A percentile compares a stretch with the other conserved stretches of the same genome.
Conservation (phyloP, 2,797 vertebrate genomes). For the Balearica regulorum region DNA sequence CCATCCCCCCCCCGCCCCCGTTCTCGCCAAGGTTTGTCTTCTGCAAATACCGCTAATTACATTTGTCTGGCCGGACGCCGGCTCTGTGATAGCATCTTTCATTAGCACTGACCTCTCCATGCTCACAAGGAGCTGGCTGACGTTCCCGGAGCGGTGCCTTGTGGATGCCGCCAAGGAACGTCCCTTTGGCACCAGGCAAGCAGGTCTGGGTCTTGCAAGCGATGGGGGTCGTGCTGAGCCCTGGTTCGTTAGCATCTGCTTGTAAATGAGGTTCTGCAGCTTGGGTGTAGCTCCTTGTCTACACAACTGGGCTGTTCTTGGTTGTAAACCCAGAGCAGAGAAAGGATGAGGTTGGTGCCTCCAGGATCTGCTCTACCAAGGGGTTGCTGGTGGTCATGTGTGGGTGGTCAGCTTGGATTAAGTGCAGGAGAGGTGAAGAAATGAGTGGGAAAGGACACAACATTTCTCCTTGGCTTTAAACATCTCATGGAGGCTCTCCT, state of each 20-base stretch:
- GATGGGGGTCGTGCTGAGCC: neutral
- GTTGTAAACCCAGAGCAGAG: neutral
- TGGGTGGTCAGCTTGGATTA: neutral
- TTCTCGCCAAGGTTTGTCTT: slow-evolving; percentile 36
- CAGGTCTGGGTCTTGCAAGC: neutral
- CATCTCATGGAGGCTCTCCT: neutral
- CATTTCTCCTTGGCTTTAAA: neutral
- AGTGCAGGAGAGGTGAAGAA: neutral
- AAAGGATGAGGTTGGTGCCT: neutral
- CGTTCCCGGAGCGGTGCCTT: neutral
- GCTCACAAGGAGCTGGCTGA: neutral
- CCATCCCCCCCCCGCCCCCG: neutral
- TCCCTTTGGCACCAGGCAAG: neutral
- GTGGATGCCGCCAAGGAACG: fast-evolving
- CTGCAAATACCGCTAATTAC: slow-evolving; percentile 62
- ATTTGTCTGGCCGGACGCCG: slow-evolving; percentile 5
- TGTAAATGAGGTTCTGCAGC: neutral
- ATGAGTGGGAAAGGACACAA: neutral
- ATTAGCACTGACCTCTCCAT: slow-evolving; percentile 49
- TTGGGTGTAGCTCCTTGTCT: neutral
- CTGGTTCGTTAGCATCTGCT: neutral
- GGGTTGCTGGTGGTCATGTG: fast-evolving
- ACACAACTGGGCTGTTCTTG: neutral
- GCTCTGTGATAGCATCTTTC: slow-evolving; percentile 66
- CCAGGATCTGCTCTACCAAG: neutral